Evolutionary conservation across 2,797 vertebrate genomes (phyloP).

Genomic region (Alcedo atthis): DNA sequence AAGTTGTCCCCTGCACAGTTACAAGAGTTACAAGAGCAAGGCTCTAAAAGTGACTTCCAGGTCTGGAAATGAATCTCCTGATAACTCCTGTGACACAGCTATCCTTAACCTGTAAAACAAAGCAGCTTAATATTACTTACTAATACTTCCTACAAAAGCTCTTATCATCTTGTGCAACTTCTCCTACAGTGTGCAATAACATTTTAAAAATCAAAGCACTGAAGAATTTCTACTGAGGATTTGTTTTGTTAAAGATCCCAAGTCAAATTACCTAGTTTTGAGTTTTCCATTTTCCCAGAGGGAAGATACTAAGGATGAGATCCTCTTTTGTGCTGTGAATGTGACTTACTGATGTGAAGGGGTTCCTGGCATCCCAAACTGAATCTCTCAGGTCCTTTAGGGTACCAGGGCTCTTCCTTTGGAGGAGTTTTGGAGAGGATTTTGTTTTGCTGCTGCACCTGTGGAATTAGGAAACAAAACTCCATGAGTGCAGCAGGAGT

Average conservation of each 20-base stretch:
- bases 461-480: not conserved
- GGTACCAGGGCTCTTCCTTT: slow-evolving; percentile 57
- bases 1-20: not conserved
- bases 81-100: not conserved
- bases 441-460: slow-evolving; percentile 78
- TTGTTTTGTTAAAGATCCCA: not conserved
- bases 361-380: slow-evolving; percentile 68
- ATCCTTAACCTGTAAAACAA: not conserved
- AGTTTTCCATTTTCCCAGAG: slow-evolving; percentile 80
- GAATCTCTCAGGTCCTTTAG: slow-evolving; percentile 68
- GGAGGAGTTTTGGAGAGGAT: slow-evolving; percentile 68
- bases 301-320: slow-evolving; percentile 73
- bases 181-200: not conserved
- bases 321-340: slow-evolving; percentile 72
- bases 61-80: not conserved
- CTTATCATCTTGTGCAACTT: not conserved
- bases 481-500: not conserved
- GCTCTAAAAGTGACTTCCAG: not conserved
- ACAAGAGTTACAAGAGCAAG: not conserved
- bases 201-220: not conserved
- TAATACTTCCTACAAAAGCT: not conserved
- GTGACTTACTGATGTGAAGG: slow-evolving; percentile 70
- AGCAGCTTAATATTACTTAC: not conserved
- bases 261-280: slow-evolving; percentile 55
- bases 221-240: not conserved